Evolutionary conservation across 1,140 invertebrate genomes (phyloP).

Genomic region (Aphelenchoides besseyi): DNA sequence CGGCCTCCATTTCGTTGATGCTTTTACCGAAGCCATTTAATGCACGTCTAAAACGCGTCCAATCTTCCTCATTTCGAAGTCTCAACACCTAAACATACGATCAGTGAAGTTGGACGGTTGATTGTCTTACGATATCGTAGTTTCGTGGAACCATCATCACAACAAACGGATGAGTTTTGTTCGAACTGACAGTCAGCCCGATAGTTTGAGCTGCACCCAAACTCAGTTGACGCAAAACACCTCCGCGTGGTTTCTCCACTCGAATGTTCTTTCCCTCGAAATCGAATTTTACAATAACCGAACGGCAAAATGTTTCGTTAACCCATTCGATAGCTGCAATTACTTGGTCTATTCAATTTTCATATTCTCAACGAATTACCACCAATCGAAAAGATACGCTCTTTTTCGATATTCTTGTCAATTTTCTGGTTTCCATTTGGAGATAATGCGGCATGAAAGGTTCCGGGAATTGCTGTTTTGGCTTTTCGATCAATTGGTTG

Average conservation of each 20-base stretch:
- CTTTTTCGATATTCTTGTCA: slow-evolving; percentile 31
- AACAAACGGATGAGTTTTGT: slow-evolving; percentile 76
- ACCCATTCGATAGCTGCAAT: slow-evolving; percentile 74
- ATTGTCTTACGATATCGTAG: slow-evolving; percentile 75
- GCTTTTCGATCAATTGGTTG: slow-evolving; percentile 30
- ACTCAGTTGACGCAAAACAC: slow-evolving; percentile 62
- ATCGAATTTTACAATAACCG: slow-evolving; percentile 79
- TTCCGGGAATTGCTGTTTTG: background rate
- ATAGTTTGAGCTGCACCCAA: slow-evolving; percentile 75
- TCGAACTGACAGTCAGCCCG: slow-evolving; percentile 70
- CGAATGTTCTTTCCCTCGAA: slow-evolving; percentile 73
- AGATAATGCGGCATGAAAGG: background rate
- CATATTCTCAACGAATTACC: slow-evolving; percentile 29
- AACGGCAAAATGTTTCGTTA: slow-evolving; percentile 82
- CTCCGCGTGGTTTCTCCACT: slow-evolving; percentile 78
- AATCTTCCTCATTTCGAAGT: slow-evolving; percentile 75
- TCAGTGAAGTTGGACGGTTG: background rate
- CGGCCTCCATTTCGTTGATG: slow-evolving; percentile 62
- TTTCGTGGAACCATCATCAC: slow-evolving; percentile 81
- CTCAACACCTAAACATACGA: slow-evolving; percentile 73
- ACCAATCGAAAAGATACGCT: slow-evolving; percentile 36
- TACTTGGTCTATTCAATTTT: slow-evolving; percentile 60
- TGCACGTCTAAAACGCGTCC: slow-evolving; percentile 5
- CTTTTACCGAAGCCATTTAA: slow-evolving; percentile 16
- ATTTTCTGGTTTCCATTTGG: slow-evolving; percentile 16